Percentiles rank a stretch among this genome's conserved stretches.
These are phyloP conservation scores for Ptilodon capucinus DNA, from an alignment of 2,888 invertebrate genomes.

Conservation along the genomic window DNA sequence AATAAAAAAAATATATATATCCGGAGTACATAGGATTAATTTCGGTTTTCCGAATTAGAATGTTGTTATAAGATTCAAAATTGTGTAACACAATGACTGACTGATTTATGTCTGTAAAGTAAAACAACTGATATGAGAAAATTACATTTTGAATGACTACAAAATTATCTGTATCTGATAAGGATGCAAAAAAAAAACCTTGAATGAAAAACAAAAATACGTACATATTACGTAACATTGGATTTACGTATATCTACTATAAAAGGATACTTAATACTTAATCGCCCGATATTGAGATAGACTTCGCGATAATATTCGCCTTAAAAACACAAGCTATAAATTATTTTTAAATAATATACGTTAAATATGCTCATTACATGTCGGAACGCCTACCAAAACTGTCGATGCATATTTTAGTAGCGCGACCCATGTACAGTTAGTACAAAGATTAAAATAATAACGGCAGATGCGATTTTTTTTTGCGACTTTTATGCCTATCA, in stretches of 20 bases:
- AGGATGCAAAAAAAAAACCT: background rate
- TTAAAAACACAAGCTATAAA: constrained; percentile 51
- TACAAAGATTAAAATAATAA: constrained; percentile 33
- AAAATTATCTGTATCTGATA: background rate
- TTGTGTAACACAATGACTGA: no score
- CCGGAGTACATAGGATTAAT: no score
- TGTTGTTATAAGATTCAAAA: no score
- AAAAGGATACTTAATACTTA: background rate
- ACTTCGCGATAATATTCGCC: constrained; percentile 29
- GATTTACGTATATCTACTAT: background rate
- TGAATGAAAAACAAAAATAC: background rate
- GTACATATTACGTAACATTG: background rate
- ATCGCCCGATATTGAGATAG: constrained; percentile 5
- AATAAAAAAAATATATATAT: no score
- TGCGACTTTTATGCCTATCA: background rate
- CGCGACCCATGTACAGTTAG: constrained; percentile 62
- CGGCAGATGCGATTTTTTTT: constrained; percentile 9
- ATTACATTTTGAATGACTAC: background rate
- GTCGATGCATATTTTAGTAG: constrained; percentile 72
- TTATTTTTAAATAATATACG: constrained; percentile 59
- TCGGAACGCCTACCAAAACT: constrained; percentile 68
- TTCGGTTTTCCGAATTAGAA: no score
- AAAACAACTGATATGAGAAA: background rate
- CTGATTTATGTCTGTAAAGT: background rate
- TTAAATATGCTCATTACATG: constrained; percentile 71